These are phyloP conservation scores for Ameiurus melas DNA, from an alignment of 2,113 vertebrate genomes.

Conservation along the genomic window DNA sequence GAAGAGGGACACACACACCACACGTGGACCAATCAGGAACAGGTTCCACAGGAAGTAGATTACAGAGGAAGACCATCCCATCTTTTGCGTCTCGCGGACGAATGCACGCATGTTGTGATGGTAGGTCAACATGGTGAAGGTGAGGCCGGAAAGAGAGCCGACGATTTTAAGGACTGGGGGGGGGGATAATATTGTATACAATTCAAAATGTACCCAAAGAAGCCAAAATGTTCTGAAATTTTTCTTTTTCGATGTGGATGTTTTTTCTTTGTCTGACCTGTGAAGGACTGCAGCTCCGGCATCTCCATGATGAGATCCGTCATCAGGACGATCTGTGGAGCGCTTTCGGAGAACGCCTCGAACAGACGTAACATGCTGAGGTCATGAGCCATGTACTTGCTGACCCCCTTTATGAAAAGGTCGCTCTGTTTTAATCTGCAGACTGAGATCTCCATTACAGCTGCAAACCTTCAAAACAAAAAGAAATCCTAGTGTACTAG, in stretches of 20 bases:
- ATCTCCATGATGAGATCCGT: conserved; percentile 66
- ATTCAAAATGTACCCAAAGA: neutral
- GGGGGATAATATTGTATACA: neutral
- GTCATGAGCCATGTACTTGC: conserved; percentile 73
- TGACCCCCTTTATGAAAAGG: conserved; percentile 45
- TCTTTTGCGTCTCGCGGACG: conserved; percentile 63
- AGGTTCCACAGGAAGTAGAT: conserved; percentile 82
- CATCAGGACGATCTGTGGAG: conserved; percentile 76
- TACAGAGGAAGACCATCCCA: conserved; percentile 60
- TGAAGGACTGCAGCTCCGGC: conserved; percentile 35
- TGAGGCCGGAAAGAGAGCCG: conserved; percentile 66
- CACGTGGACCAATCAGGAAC: conserved; percentile 73
- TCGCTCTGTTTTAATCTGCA: neutral
- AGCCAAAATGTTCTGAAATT: neutral
- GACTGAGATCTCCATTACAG: conserved; percentile 42
- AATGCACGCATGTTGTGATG: conserved; percentile 77
- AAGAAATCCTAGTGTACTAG: neutral
- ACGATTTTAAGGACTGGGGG: conserved; percentile 70
- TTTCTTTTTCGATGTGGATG: neutral
- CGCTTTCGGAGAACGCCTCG: conserved; percentile 79
- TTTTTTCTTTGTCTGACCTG: conserved; percentile 48
- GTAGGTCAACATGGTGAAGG: conserved; percentile 77
- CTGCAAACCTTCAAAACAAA: conserved; percentile 21
- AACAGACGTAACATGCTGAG: conserved; percentile 83
- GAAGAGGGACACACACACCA: conserved; percentile 72